Base-by-base conservation (phyloP, 2,797 vertebrate species). In the Peromyscus attwateri region DNA sequence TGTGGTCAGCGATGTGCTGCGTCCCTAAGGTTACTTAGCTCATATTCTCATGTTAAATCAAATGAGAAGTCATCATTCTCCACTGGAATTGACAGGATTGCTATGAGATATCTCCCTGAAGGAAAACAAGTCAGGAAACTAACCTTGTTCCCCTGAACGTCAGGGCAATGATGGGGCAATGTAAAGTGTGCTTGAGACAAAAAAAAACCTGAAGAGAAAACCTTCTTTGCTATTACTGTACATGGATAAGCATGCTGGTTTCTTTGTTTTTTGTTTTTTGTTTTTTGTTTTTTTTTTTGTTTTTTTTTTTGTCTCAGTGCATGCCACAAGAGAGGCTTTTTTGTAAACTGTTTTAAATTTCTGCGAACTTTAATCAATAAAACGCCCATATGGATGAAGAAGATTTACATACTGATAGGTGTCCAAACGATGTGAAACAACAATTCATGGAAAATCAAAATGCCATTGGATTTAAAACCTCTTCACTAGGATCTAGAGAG, bases 71-170 rank as follows among this genome's bases (percentile, higher is more conserved):
- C 40, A 62, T 66, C 27, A 3, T 19, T 95, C 25, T 70, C 13
- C 37, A 43, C 25, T 73, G 89, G 2, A 13, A 83, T 14, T 43
- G 16, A 62, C 64, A 52, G 34, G 55, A n/a, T 70, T 93, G 10
- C 19, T 55, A 46, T 91, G 55, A 89, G 8, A 25, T 37, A 81
- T 5, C 34, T 81, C 93, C 79, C 29, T 52, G 68, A 84, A 96
- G 34, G 64, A 52, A 83, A 68, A 34, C 82, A 34, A 66, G 62
- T 46, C 29, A 66, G 29, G 11, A 9, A 43, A 31, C 64, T 34
- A 29, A 68, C 7, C 3, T 27, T 34, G 46, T 17, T 70, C 68
- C 2, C 7, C 46, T 55, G 12, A 52, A 52, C 21, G 37, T 87
- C 34, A 29, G 66, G 46, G 79, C 40, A 66, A 8, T 88, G 43